phyloP scores from a whole-genome alignment of 2,888 invertebrate species.

The Cinara cedri region DNA sequence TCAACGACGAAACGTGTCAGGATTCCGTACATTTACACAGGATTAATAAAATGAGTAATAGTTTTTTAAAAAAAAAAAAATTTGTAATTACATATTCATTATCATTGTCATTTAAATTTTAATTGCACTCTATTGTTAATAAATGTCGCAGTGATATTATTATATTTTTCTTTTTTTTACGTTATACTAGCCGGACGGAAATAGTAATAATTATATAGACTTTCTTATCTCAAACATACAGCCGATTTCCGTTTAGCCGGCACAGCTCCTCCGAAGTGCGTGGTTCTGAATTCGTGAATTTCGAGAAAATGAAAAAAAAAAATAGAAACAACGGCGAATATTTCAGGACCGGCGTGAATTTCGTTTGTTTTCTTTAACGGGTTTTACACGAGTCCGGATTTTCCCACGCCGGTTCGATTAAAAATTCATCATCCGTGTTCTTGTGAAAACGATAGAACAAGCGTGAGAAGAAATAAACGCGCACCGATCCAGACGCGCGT shows the following conservation, averaged over 20 bases:
- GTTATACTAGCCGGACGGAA: not conserved
- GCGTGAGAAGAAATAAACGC: no score
- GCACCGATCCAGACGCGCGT: no score
- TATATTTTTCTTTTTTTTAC: not conserved
- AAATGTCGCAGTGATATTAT: conserved; percentile 4
- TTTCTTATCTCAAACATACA: conserved; percentile 18
- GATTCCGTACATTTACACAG: conserved; percentile 10
- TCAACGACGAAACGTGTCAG: conserved; percentile 9
- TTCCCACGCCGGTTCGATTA: no score
- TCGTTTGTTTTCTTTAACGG: no score
- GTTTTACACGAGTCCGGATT: no score
- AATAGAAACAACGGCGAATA: no score
- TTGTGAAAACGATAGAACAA: no score
- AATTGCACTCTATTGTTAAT: conserved; percentile 18
- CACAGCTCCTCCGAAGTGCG: conserved; percentile 3
- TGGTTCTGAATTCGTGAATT: no score
- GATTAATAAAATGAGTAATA: conserved; percentile 17
- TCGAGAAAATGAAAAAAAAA: no score
- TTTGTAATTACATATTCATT: conserved; percentile 7
- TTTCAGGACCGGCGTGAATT: no score
- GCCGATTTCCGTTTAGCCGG: conserved; percentile 21
- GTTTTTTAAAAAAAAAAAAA: conserved; percentile 20
- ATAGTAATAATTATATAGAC: conserved; percentile 16
- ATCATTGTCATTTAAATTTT: conserved; percentile 21
- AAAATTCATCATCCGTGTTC: no score